Base-by-base conservation (phyloP, 2,113 vertebrate genomes). In the Siphamia tubifer region DNA sequence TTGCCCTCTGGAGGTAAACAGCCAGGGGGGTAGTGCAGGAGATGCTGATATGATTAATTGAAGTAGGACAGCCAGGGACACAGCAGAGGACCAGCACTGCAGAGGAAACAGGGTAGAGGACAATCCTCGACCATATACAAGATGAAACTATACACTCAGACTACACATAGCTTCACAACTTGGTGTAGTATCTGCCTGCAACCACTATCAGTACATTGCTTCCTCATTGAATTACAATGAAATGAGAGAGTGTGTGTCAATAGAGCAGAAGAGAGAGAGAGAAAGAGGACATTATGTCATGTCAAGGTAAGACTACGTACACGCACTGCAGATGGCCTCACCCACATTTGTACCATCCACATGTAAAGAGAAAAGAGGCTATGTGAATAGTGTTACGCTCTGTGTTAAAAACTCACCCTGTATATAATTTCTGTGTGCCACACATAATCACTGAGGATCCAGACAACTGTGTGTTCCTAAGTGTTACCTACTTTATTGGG, bases 41-140 rank as follows among this genome's bases (percentile, higher is more conserved):
- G 81, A 88, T 70, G 82, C 74, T 87, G 57, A 86, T 86, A 86
- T 91, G 86, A 91, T 89, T 89, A 90, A 89, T 87, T 88, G 80
- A 90, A 91, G 81, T 85, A 87, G 88, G 88, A 89, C 88, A 85
- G 48, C 67, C 77, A 85, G 85, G 86, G 88, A 87, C 86, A 70
- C 70, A 42, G 72, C n/a, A 83, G 74, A 86, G 74, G 81, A 70
- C 72, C 70, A 1, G 64, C 63, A 68, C 48, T 84, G 77, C 85
- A 78, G 79, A 62, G 79, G 40, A 78, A 83, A 78, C 7, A 19
- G 83, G 72, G 74, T 86, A 78, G 83, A 90, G 89, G 89, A 89
- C 87, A 71, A 65, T 79, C 68, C 63, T 80, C 4, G 1, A 27
- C 60, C 69, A 63, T 77, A 83, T 68, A 73, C 72, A 83, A 68